Base-by-base conservation (phyloP, 2,797 vertebrate species). In the Aphelocoma californica region DNA sequence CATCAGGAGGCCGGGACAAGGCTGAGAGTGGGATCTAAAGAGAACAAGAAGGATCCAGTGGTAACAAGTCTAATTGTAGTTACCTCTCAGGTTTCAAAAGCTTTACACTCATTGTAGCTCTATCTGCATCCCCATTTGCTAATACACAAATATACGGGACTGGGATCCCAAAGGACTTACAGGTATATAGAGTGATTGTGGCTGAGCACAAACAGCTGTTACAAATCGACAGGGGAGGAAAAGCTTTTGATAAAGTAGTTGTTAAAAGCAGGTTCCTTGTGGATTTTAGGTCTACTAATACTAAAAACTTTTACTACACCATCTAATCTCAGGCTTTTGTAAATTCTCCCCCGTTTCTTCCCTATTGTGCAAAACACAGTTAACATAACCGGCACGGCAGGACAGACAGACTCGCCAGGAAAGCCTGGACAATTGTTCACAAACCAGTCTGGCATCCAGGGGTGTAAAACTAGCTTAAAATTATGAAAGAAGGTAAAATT, bases 161-260 rank as follows among this genome's bases (percentile, higher is more conserved):
- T 12, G 50, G 62, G 42, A 84, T 40, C 21, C 34, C 24, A 13
- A 7, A 86, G 47, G 32, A 29, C 57, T 44, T 6, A 25, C 0
- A 18, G 28, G 23, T n/a, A 38, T 18, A 31, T 32, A 8, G 45
- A 64, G 62, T 9, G 9, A 65, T 26, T 2, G 5, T 6, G 18
- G 54, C 66, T 45, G 40, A 86, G 23, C 11, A 34, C 40, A 66
- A 70, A 54, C 25, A 56, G 60, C 26, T 56, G 26, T 10, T 45
- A 67, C 5, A 23, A 64, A 58, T 14, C 0, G 0, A 58, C 44
- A 54, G 45, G 23, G 14, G 23, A 16, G 9, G 17, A 6, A 19
- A 77, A 72, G 6, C 3, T 5, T 6, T 72, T 58, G n/a, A 73
- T 67, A 16, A 44, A 62, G 14, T 24, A 40, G 34, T 7, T 79